Evolutionary conservation across 2,888 invertebrate species (phyloP).

Genomic region (Apamea monoglypha): DNA sequence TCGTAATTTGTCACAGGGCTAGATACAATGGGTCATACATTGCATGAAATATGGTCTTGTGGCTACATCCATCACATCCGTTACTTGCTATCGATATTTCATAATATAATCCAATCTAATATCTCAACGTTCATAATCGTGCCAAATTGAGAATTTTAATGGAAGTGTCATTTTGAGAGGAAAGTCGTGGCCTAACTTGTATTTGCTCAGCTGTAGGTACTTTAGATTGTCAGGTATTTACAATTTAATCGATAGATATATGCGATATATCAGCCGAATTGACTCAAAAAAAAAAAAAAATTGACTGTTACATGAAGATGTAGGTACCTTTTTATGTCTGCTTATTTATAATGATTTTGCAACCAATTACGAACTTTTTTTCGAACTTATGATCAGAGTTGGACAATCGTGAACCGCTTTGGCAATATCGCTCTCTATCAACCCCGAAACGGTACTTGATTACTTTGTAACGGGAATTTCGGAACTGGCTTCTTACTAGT

Average conservation of each 20-base stretch:
- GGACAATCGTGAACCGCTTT: background rate
- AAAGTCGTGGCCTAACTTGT: slow-evolving; percentile 20
- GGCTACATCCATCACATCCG: slow-evolving; percentile 70
- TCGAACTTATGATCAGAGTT: background rate
- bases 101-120: slow-evolving; percentile 63
- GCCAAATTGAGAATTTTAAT: slow-evolving; percentile 56
- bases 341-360: background rate
- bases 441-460: slow-evolving; percentile 40
- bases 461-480: slow-evolving; percentile 49
- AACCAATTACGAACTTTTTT: background rate
- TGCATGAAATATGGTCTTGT: slow-evolving; percentile 79
- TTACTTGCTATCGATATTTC: slow-evolving; percentile 62
- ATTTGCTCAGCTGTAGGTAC: slow-evolving; percentile 16
- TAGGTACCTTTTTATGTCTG: background rate
- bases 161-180: slow-evolving; percentile 34
- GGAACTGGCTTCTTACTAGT: slow-evolving; percentile 29
- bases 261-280: background rate
- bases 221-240: background rate
- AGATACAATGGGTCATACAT: slow-evolving; percentile 81
- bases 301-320: background rate
- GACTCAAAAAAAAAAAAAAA: background rate
- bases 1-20: slow-evolving; percentile 79
- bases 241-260: slow-evolving; percentile 9
- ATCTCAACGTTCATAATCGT: slow-evolving; percentile 56
- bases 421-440: slow-evolving; percentile 14